These are phyloP conservation scores for Datnioides undecimradiatus DNA, from an alignment of 2,113 vertebrate genomes.

Conservation along the genomic window DNA sequence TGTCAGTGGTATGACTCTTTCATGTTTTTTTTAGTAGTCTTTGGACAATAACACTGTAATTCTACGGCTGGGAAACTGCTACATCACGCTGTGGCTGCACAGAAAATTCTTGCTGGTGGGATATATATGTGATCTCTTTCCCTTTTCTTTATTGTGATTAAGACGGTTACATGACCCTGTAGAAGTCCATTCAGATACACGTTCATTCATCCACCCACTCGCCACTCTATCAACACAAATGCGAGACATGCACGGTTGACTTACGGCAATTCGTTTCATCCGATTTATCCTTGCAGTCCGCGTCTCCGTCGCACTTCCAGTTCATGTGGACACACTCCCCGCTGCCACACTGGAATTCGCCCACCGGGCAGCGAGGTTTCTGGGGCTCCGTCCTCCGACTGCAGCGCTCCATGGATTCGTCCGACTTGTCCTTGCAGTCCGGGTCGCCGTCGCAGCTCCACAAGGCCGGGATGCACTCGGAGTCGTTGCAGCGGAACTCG, in stretches of 20 bases:
- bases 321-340: slow-evolving; percentile 94
- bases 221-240: slow-evolving; percentile 7
- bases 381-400: slow-evolving; percentile 84
- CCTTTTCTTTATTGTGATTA: slow-evolving; percentile 29
- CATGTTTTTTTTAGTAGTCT: neutral
- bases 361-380: slow-evolving; percentile 84
- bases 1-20: slow-evolving; percentile 2
- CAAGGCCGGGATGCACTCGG: slow-evolving; percentile 90
- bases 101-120: slow-evolving; percentile 13
- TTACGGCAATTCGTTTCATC: slow-evolving; percentile 96
- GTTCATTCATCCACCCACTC: neutral
- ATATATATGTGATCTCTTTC: neutral
- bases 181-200: neutral
- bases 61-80: neutral
- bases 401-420: slow-evolving; percentile 90
- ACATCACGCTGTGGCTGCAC: neutral
- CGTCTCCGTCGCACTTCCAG: slow-evolving; percentile 97
- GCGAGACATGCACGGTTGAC: slow-evolving; percentile 59
- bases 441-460: slow-evolving; percentile 96
- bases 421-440: slow-evolving; percentile 93
- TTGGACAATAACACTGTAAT: neutral
- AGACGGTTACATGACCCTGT: neutral
- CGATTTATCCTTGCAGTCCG: slow-evolving; percentile 98
- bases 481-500: slow-evolving; percentile 95
- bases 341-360: slow-evolving; percentile 92